Base-by-base conservation (phyloP, 2,888 invertebrate species). In the Parnassius smintheus region DNA sequence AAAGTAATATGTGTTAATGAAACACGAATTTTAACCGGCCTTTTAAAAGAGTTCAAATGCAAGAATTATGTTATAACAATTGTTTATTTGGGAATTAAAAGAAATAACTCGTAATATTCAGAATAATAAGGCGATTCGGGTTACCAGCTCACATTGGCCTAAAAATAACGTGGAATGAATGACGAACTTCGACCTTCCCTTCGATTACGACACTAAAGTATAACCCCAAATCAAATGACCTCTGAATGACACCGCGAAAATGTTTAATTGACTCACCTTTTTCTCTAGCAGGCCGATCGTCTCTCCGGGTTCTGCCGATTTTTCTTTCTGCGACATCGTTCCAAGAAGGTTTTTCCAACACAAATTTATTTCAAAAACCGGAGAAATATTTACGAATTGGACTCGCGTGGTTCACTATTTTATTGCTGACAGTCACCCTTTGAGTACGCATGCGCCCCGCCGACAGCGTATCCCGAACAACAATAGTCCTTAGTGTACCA, bases 241-340 rank as follows among this genome's bases (percentile, higher is more conserved):
- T 89, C 83, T 77, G 70, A 22, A 42, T 60, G 60, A 60, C 75
- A 78, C 69, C 68, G 68, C 67, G 66, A 48, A 63, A 62, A 25
- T 46, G 52, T 64, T 71, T 69, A 70, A 71, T 70, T 69, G 59
- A 75, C 89, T 75, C 73, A 91, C 91, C 86, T 88, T 90, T 74
- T 85, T 85, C 22, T 89, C 86, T 52, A 91, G 74, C 35, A 91
- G 71, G 60, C 83, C 81, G 54, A 91, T 86, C 4, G 81, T 89
- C 70, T 91, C 91, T 0, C 81, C 80, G 0, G 81, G 77, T 65
- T 82, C 79, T 35, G 66, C 62, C 59, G 68, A 65, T 64, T 76
- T 77, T 57, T 70, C 70, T 64, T 81, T 86, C 35, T 82, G 83
- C 1, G 74, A 65, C 88, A 91, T 91, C 13, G 13, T 77, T 59